A percentile compares a stretch with the other conserved stretches of the same genome.
These are phyloP conservation scores for Nasonia oneida DNA, from an alignment of 2,888 invertebrate genomes.

Conservation along the genomic window DNA sequence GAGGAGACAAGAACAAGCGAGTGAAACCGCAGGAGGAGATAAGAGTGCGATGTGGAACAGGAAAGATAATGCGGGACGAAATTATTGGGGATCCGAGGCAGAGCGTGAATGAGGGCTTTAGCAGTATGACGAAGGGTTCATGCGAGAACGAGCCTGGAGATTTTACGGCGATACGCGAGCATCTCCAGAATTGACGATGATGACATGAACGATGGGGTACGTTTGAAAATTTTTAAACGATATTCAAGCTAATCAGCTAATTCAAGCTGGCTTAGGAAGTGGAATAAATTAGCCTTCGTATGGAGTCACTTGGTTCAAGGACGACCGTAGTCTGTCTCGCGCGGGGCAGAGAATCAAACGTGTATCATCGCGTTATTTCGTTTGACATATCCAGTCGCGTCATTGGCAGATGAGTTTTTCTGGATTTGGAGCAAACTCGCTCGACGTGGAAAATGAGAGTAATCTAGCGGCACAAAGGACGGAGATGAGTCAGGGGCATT, in stretches of 20 bases:
- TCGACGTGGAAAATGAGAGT: constrained; percentile 30
- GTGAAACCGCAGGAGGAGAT: constrained; percentile 42
- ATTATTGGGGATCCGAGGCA: constrained; percentile 40
- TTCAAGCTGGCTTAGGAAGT: not conserved
- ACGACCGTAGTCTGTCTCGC: not conserved
- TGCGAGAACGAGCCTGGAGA: not conserved
- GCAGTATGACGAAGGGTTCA: constrained; percentile 25
- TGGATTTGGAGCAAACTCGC: constrained; percentile 31
- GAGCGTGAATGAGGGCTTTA: constrained; percentile 3
- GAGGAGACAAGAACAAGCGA: not conserved
- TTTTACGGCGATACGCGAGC: not conserved
- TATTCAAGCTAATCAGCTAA: constrained; percentile 24
- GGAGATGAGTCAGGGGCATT: constrained; percentile 31
- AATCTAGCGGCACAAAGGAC: constrained; percentile 22
- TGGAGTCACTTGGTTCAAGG: not conserved
- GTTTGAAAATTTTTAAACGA: not conserved
- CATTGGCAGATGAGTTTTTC: constrained; percentile 33
- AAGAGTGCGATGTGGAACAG: constrained; percentile 28
- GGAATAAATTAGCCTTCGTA: not conserved
- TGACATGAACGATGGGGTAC: constrained; percentile 23
- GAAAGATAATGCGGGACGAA: constrained; percentile 32
- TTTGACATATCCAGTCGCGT: not conserved
- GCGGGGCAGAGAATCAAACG: not conserved
- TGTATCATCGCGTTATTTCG: not conserved
- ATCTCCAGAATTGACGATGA: not conserved